Base-by-base conservation (phyloP, 2,797 vertebrate genomes). In the Limnodromus scolopaceus region DNA sequence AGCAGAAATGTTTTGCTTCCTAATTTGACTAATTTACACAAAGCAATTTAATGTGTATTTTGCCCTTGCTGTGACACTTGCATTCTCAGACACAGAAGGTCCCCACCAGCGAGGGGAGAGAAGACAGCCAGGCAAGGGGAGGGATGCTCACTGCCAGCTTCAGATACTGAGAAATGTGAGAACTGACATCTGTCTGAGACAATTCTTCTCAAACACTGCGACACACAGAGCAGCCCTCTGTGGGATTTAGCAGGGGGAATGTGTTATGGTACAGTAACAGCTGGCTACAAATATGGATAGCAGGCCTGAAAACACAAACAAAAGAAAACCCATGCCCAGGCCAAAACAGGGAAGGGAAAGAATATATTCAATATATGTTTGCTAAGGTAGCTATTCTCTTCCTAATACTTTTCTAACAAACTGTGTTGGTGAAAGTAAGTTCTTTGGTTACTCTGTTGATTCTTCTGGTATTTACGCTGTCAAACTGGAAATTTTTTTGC, bases 1-100 rank as follows among this genome's bases (percentile, higher is more conserved):
- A 77, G 80, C 74, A 89, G 89, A 96, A 88, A 48, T 51, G 41
- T 87, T 94, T 61, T 86, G 36, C 71, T 92, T 95, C 34, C 60
- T 87, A 87, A 89, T 97, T 94, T 92, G 83, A 71, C 78, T 53
- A 86, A n/a, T 96, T 96, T 94, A 65, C 81, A 80, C 41, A 74
- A 84, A 86, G 81, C 58, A 70, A 10, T 91, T 89, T 81, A 55
- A 80, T 79, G 61, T 1, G 18, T 92, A 23, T 70, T 87, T 81
- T 95, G 80, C 63, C 79, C 84, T 88, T 79, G 39, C 70, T 75
- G 39, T 94, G 76, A 81, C 61, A 61, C 39, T 89, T 82, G 57
- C 7, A 2, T 78, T 91, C 76, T 89, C 53, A 70, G 84, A 63
- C 49, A 19, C 6, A 45, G 68, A 70, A 63, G 70, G 65, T 81